phyloP scores from a whole-genome alignment of 2,113 vertebrate genomes.

The Prietella phreatophila region DNA sequence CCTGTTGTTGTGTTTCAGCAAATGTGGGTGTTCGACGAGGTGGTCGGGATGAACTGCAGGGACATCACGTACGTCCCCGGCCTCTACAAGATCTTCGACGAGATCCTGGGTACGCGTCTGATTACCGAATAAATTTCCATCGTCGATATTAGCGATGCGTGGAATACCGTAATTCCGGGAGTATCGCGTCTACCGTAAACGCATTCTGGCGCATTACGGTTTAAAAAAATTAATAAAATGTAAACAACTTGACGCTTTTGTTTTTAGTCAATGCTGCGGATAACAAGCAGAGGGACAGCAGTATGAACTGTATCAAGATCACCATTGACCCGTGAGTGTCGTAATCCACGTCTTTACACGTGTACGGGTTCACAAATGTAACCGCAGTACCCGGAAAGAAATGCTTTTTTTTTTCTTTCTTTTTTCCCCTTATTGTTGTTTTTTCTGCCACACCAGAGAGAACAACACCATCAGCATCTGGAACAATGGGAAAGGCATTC shows the following conservation, averaged over 20 bases:
- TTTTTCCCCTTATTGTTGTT: too few species aligned
- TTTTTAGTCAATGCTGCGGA: conserved; percentile 87
- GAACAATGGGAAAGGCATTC: conserved; percentile 98
- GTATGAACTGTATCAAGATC: conserved; percentile 92
- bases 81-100: conserved; percentile 98
- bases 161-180: too few species aligned
- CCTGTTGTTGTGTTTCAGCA: conserved; percentile 70
- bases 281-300: conserved; percentile 95
- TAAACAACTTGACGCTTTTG: too few species aligned
- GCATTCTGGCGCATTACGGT: too few species aligned
- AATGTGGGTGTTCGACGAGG: conserved; percentile 98
- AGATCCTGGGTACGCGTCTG: conserved; percentile 88
- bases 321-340: conserved; percentile 89
- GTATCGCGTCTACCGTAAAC: too few species aligned
- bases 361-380: too few species aligned
- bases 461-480: conserved; percentile 92
- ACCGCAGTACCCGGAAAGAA: too few species aligned
- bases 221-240: too few species aligned
- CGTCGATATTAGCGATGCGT: too few species aligned
- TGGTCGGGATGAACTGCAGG: conserved; percentile 83
- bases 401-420: too few species aligned
- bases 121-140: background rate
- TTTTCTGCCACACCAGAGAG: conserved; percentile 74
- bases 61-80: conserved; percentile 94
- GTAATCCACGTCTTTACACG: background rate